phyloP scores from a whole-genome alignment of 2,113 vertebrate genomes.

The Actinemys pallida region DNA sequence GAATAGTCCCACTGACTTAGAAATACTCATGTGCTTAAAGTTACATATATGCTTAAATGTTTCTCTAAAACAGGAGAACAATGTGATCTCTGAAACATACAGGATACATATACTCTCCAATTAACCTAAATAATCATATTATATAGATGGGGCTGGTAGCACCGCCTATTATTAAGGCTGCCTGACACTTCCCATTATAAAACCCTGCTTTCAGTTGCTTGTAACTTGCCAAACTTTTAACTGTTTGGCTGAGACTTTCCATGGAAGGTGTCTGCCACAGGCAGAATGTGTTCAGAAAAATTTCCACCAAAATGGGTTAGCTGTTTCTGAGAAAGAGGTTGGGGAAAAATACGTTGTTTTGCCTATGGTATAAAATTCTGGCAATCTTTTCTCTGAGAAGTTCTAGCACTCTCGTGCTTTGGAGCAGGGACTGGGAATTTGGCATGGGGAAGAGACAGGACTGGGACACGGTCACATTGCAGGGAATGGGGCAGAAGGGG shows the following conservation, averaged over 20 bases:
- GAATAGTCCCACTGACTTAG: neutral
- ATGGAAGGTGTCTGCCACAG: neutral
- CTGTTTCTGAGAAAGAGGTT: neutral
- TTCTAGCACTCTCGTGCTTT: neutral
- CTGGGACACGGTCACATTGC: neutral
- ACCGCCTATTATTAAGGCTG: neutral
- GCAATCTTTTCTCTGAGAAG: neutral
- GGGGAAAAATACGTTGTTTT: neutral
- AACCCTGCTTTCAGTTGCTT: neutral
- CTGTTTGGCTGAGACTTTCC: neutral
- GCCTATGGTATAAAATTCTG: neutral
- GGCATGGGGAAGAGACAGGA: neutral
- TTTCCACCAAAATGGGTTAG: neutral
- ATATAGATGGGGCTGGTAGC: neutral
- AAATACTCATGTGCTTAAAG: neutral
- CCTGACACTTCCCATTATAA: neutral
- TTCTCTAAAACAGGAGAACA: neutral
- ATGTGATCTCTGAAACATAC: neutral
- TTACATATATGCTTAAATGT: no score
- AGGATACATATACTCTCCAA: neutral
- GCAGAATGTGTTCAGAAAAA: neutral
- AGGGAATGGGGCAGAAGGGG: neutral
- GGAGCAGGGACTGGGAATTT: neutral
- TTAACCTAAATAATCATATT: neutral
- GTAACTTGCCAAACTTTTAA: neutral